These are phyloP conservation scores for Linnaemya vulpina DNA, from an alignment of 2,888 invertebrate species.

Conservation along the genomic window DNA sequence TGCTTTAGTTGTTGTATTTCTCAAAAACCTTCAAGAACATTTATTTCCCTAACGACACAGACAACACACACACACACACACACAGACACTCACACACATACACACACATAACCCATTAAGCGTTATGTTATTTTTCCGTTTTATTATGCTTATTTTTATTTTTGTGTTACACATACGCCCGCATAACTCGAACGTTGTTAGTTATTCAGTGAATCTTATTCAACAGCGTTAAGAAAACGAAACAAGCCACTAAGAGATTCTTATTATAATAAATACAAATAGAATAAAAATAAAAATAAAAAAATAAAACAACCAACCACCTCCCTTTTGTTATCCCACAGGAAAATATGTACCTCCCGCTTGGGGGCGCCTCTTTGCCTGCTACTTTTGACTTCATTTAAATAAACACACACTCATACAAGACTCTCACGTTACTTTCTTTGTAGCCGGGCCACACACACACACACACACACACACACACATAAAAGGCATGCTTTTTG, in stretches of 20 bases:
- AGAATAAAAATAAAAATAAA: conserved; percentile 5
- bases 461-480: neutral
- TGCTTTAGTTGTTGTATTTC: conserved; percentile 9
- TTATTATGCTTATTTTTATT: conserved; percentile 56
- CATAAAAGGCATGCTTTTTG: too few relatives aligned
- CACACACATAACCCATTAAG: neutral
- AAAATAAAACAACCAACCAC: too few relatives aligned
- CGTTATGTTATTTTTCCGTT: conserved; percentile 19
- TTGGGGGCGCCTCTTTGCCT: conserved; percentile 25
- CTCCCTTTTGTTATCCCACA: neutral
- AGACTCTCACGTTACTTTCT: conserved; percentile 31
- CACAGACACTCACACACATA: neutral
- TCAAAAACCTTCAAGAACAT: conserved; percentile 12
- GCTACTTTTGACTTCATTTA: conserved; percentile 28
- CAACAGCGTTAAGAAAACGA: conserved; percentile 51
- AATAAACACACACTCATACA: conserved; percentile 31
- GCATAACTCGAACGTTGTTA: conserved; percentile 61
- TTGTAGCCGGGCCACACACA: conserved; percentile 15
- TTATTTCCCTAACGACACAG: neutral
- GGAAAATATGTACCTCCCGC: neutral
- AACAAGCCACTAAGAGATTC: conserved; percentile 49
- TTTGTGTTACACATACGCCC: conserved; percentile 54
- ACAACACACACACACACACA: neutral
- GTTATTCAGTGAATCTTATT: conserved; percentile 51
- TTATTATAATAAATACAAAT: conserved; percentile 54